Percentiles rank a stretch among this genome's conserved stretches.
phyloP scores from a whole-genome alignment of 2,888 invertebrate genomes.

The Hymenopus coronatus region DNA sequence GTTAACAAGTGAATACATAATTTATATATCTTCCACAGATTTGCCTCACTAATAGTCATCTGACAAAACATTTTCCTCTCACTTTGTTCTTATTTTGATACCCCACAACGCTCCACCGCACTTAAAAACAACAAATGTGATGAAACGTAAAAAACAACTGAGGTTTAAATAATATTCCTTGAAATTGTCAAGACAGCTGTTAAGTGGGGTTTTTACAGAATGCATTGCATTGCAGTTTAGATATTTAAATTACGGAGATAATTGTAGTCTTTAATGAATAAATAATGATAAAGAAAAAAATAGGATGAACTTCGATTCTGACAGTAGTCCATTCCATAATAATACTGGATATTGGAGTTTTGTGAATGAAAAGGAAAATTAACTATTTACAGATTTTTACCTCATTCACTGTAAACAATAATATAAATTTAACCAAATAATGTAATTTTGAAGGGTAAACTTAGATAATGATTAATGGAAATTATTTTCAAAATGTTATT shows the following conservation, averaged over 20 bases:
- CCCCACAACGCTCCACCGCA: neutral
- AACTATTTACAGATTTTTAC: too few species aligned
- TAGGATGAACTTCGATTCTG: too few species aligned
- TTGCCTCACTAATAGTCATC: neutral
- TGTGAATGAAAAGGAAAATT: too few species aligned
- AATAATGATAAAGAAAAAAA: neutral
- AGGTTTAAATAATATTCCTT: neutral
- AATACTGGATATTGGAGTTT: too few species aligned
- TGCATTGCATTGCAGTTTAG: neutral
- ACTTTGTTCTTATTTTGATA: neutral
- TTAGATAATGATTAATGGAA: too few species aligned
- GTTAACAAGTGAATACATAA: neutral
- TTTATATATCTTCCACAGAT: neutral
- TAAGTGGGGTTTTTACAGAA: neutral
- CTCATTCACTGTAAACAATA: too few species aligned
- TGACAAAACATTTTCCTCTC: neutral
- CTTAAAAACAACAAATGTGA: neutral
- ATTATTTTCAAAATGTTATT: too few species aligned
- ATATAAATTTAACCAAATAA: too few species aligned
- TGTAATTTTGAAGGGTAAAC: too few species aligned
- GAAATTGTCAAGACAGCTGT: neutral
- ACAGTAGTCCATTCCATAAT: too few species aligned
- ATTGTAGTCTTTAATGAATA: neutral
- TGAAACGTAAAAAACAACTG: neutral
- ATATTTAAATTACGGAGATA: neutral